These are phyloP conservation scores for Dendroctonus ponderosae DNA, from an alignment of 1,140 invertebrate genomes.

Conservation along the genomic window DNA sequence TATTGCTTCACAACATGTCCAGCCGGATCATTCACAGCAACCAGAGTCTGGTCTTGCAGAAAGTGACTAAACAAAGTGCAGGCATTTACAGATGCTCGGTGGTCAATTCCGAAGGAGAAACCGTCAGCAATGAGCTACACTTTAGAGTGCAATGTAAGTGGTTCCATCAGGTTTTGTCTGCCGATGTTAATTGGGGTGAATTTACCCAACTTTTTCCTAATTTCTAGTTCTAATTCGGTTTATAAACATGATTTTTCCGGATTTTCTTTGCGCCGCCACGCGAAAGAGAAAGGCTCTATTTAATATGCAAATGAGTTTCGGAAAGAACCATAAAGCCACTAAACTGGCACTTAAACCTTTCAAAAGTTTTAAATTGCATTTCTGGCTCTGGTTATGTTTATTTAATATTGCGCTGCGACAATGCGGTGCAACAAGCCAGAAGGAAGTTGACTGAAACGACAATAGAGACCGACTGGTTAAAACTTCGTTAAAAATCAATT, in stretches of 20 bases:
- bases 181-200: too few relatives aligned
- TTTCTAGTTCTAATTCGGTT: conserved; percentile 25
- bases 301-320: conserved; percentile 31
- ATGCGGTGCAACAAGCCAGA: conserved; percentile 8
- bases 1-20: conserved; percentile 75
- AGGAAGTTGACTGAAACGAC: not conserved
- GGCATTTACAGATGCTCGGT: conserved; percentile 81
- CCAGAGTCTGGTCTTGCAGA: conserved; percentile 80
- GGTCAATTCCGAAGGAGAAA: conserved; percentile 76
- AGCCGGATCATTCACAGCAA: conserved; percentile 79
- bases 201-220: too few relatives aligned
- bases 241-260: conserved; percentile 25
- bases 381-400: conserved; percentile 25
- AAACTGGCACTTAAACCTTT: conserved; percentile 31
- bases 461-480: not conserved
- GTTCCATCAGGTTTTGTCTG: not conserved
- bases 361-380: conserved; percentile 32
- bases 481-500: too few relatives aligned
- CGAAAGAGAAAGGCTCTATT: conserved; percentile 21
- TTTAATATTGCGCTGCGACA: conserved; percentile 21
- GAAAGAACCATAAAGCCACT: conserved; percentile 29
- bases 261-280: conserved; percentile 11
- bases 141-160: conserved; percentile 83
- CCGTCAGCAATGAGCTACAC: conserved; percentile 71
- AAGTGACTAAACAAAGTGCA: conserved; percentile 73